Conservation (phyloP, 2,113 vertebrate species). For the Trochalopteron elliotii region DNA sequence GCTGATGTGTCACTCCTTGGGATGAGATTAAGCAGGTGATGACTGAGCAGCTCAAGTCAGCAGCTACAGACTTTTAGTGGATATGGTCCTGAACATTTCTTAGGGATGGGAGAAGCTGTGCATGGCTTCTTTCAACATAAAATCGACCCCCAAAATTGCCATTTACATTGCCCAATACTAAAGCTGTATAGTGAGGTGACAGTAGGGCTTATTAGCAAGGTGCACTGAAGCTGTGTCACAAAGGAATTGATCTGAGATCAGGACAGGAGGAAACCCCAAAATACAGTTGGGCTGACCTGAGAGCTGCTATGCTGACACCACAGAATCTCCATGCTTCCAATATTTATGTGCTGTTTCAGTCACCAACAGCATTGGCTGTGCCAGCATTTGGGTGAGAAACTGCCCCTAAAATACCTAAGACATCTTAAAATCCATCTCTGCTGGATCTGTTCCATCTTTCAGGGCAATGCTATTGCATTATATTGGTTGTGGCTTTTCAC, state of each 20-base stretch:
- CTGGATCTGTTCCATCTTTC: not conserved
- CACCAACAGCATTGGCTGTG: fast-evolving
- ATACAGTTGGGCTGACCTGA: not conserved
- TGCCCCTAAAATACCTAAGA: not conserved
- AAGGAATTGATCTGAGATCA: not conserved
- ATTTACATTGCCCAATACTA: not conserved
- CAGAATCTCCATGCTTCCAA: not conserved
- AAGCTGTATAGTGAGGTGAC: not conserved
- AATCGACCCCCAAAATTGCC: not conserved
- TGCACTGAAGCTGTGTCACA: not conserved
- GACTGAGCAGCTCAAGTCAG: not conserved
- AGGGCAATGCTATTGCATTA: not conserved
- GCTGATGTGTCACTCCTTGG: not conserved
- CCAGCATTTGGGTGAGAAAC: not conserved
- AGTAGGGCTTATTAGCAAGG: not conserved
- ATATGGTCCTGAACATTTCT: not conserved
- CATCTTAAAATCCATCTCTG: not conserved
- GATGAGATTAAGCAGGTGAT: not conserved
- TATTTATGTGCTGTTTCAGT: not conserved
- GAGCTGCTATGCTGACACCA: not conserved
- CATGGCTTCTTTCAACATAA: not conserved
- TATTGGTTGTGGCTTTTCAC: not conserved
- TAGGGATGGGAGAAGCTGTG: not conserved
- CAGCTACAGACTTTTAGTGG: not conserved
- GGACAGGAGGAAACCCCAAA: not conserved